A percentile compares a stretch with the other conserved stretches of the same genome.
Evolutionary conservation across 2,113 vertebrate genomes (phyloP).

Genomic region (Silurus asotus): DNA sequence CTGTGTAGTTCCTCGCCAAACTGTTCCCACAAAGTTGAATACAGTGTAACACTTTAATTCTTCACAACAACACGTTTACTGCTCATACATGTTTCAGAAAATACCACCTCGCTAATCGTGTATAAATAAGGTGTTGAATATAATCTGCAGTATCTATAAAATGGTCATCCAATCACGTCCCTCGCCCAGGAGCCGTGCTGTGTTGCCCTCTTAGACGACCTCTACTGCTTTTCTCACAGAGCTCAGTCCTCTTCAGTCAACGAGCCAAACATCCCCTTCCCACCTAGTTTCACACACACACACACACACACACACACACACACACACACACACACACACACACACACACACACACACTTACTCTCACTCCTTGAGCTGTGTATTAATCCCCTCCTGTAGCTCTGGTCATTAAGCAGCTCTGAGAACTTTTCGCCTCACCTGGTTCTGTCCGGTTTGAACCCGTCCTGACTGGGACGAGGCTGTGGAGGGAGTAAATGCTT

Average conservation of each 20-base stretch:
- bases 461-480: neutral
- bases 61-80: neutral
- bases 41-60: neutral
- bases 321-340: neutral
- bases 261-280: neutral
- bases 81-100: neutral
- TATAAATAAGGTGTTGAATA: neutral
- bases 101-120: neutral
- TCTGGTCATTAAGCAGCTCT: constrained; percentile 44
- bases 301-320: neutral
- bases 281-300: neutral
- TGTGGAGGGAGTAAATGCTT: neutral
- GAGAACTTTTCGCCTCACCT: constrained; percentile 6
- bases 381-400: constrained; percentile 46
- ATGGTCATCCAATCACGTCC: neutral
- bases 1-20: too few species aligned
- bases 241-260: neutral
- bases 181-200: neutral
- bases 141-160: neutral
- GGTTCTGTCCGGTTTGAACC: constrained; percentile 26
- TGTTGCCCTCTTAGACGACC: neutral
- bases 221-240: constrained; percentile 1
- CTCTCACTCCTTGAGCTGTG: neutral
- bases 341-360: neutral
- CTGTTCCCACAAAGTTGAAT: neutral